Conservation (phyloP, 1,140 invertebrate genomes). For the Agrypnia vestita region DNA sequence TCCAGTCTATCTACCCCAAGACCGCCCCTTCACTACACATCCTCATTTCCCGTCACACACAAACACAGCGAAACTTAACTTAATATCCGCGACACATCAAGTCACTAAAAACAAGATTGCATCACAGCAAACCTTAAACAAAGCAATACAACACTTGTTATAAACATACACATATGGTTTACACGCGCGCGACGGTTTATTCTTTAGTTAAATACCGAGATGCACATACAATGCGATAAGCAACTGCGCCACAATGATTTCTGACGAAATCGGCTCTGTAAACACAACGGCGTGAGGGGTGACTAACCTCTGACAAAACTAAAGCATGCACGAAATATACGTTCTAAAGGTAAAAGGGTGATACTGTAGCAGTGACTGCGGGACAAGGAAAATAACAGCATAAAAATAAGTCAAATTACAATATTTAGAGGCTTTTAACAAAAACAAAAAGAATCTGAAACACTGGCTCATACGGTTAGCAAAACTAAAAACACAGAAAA, state of each 20-base stretch:
- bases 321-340: constrained; percentile 39
- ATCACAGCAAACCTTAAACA: constrained; percentile 32
- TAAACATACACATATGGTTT: constrained; percentile 15
- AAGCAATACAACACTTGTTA: constrained; percentile 21
- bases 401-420: too few relatives aligned
- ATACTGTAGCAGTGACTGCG: too few relatives aligned
- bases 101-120: constrained; percentile 21
- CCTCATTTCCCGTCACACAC: constrained; percentile 63
- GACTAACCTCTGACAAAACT: constrained; percentile 55
- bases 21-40: constrained; percentile 65
- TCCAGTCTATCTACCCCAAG: constrained; percentile 65
- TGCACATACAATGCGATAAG: constrained; percentile 47
- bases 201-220: constrained; percentile 18
- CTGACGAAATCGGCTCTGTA: constrained; percentile 54
- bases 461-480: too few relatives aligned
- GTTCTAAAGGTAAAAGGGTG: too few relatives aligned
- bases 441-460: too few relatives aligned
- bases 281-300: constrained; percentile 53
- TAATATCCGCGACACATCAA: constrained; percentile 47
- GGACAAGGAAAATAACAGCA: too few relatives aligned
- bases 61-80: constrained; percentile 65
- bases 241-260: constrained; percentile 47
- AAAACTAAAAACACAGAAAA: too few relatives aligned
- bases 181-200: background rate
- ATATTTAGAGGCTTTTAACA: too few relatives aligned